Conservation (phyloP, 2,113 vertebrate species). For the Macquaria australasica region DNA sequence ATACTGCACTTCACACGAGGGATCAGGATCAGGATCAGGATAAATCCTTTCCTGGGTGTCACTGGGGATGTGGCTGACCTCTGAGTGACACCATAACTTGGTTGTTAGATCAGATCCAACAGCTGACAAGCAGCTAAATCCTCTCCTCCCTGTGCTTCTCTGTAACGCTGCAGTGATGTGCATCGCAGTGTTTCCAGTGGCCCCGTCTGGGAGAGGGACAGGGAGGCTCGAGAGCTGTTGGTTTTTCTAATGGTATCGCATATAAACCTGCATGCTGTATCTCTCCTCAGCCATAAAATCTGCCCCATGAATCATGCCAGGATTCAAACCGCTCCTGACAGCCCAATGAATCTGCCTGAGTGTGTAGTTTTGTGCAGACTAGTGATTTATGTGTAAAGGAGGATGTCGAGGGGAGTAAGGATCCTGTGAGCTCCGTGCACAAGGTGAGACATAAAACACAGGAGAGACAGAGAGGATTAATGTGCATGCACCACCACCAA, state of each 20-base stretch:
- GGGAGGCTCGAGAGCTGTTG: not conserved
- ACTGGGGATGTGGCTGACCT: slow-evolving; percentile 43
- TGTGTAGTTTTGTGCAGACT: slow-evolving; percentile 27
- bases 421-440: slow-evolving; percentile 14
- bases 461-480: not conserved
- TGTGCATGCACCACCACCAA: not conserved
- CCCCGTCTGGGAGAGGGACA: slow-evolving; percentile 17
- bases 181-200: slow-evolving; percentile 17
- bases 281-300: slow-evolving; percentile 34
- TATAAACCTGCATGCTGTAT: slow-evolving; percentile 18
- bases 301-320: slow-evolving; percentile 27
- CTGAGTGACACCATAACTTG: slow-evolving; percentile 59
- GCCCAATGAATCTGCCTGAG: slow-evolving; percentile 50
- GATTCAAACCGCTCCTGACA: slow-evolving; percentile 57
- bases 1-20: not conserved
- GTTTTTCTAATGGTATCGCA: slow-evolving; percentile 5
- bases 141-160: slow-evolving; percentile 44
- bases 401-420: not conserved
- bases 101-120: slow-evolving; percentile 70
- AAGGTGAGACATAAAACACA: slow-evolving; percentile 20
- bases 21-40: too few species aligned
- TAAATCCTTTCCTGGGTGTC: slow-evolving; percentile 59
- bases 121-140: slow-evolving; percentile 77
- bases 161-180: slow-evolving; percentile 48
- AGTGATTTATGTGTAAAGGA: slow-evolving; percentile 24